Base-by-base conservation (phyloP, 2,797 vertebrate genomes). In the Mycteria americana region DNA sequence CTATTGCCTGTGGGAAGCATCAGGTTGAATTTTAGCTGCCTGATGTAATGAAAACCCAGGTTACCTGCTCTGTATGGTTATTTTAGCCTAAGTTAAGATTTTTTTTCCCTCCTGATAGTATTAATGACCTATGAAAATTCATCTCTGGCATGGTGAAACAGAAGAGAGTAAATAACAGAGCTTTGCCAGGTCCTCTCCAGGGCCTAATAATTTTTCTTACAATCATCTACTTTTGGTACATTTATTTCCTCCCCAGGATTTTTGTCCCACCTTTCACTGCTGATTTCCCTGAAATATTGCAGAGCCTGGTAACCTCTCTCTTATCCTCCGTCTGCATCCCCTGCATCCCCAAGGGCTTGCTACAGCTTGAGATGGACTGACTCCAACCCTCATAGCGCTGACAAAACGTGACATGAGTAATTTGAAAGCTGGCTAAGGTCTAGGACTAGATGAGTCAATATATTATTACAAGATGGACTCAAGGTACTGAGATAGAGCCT, bases 241-340 rank as follows among this genome's bases (percentile, higher is more conserved):
- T 95, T 76, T 91, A 67, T 95, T 85, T 92, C 45, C 28, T 95
- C 37, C n/a, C 22, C 43, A 65, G 39, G 56, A 75, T 37, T 93
- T 95, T 85, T 80, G 39, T 85, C 82, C 64, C 45, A 57, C 43
- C 48, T 81, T 95, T 95, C 94, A 81, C 37, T 50, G 39, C 35
- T 69, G 65, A 80, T 95, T 90, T 94, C 50, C 57, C 45, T 95
- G 93, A 90, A 88, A 92, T 92, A 94, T 86, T 93, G 24, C 35
- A 56, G 27, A 88, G 9, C 9, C 10, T 74, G 8, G 22, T 25
- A 75, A 80, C n/a, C 54, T 68, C 15, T 83, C 21, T 68, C 50
- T 69, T 31, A 59, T 63, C 39, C 43, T 83, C 70, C 56, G 33
- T 31, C 37, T 73, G 30, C 43, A 70, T 30, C 4, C 6, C 37